These are phyloP conservation scores for Mallotus villosus DNA, from an alignment of 2,797 vertebrate genomes.

Conservation along the genomic window DNA sequence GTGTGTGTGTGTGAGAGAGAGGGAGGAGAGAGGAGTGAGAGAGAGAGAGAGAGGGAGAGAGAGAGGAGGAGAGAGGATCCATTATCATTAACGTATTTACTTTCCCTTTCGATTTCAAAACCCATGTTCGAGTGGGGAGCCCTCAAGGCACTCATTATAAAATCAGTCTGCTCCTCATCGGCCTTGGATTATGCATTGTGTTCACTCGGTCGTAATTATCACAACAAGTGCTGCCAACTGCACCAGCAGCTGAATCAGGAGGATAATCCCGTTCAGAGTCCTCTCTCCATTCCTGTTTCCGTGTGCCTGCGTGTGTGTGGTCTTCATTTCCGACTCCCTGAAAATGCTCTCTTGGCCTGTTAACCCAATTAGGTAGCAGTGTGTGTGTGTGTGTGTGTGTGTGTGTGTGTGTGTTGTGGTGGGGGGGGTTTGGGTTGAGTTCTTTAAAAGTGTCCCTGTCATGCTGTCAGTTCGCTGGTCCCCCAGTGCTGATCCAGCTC, in stretches of 20 bases:
- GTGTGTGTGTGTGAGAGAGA: neutral
- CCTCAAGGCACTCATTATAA: conserved; percentile 4
- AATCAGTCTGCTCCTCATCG: conserved; percentile 10
- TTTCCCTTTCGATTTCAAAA: conserved; percentile 7
- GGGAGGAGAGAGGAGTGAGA: neutral
- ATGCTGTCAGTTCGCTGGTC: neutral
- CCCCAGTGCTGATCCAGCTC: conserved; percentile 14
- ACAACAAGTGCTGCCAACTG: neutral
- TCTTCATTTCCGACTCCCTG: neutral
- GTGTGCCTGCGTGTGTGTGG: neutral
- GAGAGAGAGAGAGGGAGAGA: neutral
- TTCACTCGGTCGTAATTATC: conserved; percentile 6
- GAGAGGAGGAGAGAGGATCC: neutral
- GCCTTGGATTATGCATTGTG: conserved; percentile 8
- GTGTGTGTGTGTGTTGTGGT: too few relatives aligned
- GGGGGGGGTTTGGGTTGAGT: neutral
- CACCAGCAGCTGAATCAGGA: neutral
- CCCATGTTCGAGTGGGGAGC: neutral
- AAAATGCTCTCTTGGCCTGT: neutral
- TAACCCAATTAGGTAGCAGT: neutral
- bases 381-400: neutral
- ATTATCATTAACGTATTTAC: neutral
- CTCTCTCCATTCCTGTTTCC: neutral
- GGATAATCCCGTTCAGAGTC: conserved; percentile 1
- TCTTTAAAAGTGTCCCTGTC: neutral